Evolutionary conservation across 2,113 vertebrate species (phyloP), one percentile per base, ranked within the genome.

Genomic region (Sisor rabdophorus): DNA sequence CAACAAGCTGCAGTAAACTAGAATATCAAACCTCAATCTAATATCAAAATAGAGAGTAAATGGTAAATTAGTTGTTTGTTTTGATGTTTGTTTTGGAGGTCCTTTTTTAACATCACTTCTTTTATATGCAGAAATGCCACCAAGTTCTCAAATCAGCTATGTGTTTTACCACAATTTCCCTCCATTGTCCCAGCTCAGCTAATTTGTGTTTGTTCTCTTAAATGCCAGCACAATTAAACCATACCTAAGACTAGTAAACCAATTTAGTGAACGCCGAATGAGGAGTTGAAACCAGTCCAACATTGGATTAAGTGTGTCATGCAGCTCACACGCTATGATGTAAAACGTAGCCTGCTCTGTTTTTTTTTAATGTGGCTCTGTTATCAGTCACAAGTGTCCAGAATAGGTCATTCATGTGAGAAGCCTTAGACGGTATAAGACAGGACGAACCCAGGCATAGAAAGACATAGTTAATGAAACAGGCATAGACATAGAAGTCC

Each of bases 351-450:
- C 50, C 12, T 32, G 58, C 24, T 63, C 77, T 65, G 32, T 64
- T 72, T 71, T 78, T 71, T 50, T 63, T 64, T 56, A 53, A 60
- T 32, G 58, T 40, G 22, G 47, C 32, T 50, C 67, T 80, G 50
- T 72, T 71, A 56, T 77, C 74, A 55, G 68, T 76, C 73, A 64
- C 58, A 47, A 20, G 55, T 64, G 65, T 73, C n/a, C 60, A 47
- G 69, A 7, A 48, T 55, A 65, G 69, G 69, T 47, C 59, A 64
- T 71, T 65, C n/a, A 60, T 28, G 16, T 9, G 11, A 17, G n/a
- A n/a, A 68, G 47, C 8, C 40, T 19, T 17, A 50, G 24, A 52
- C 16, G 24, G 24, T 48, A 44, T 9, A 0, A 9, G 28, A 19
- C 6, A 19, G 19, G 13, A 36, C n/a, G n/a, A 40, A 15, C n/a